phyloP scores from a whole-genome alignment of 2,113 vertebrate genomes.

The Mus pahari region DNA sequence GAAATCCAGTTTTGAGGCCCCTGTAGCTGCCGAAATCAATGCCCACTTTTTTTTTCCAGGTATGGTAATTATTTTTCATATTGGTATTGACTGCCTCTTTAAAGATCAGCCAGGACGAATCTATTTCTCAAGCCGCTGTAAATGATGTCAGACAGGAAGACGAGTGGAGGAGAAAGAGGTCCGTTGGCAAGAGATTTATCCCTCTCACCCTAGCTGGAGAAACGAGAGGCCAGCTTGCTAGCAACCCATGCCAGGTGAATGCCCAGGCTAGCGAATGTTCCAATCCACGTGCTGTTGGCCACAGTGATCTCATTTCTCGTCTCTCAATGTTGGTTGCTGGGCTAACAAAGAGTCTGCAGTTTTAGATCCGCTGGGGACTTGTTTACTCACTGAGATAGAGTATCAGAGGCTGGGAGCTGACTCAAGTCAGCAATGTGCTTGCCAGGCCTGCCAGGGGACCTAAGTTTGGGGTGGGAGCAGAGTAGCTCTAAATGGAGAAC shows the following conservation, averaged over 20 bases:
- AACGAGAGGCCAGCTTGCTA: conserved; percentile 4
- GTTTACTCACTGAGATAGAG: background rate
- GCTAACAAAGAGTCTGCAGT: conserved; percentile 3
- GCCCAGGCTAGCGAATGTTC: background rate
- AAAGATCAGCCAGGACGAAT: conserved; percentile 74
- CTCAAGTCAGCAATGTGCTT: background rate
- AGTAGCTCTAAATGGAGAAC: background rate
- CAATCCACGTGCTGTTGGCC: background rate
- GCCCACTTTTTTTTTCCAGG: conserved; percentile 52
- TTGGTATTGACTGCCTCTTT: conserved; percentile 76
- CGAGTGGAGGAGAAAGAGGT: background rate
- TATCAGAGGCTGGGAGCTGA: background rate
- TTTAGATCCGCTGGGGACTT: background rate
- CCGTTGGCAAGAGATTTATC: conserved; percentile 35
- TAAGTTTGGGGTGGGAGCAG: background rate
- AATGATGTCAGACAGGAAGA: conserved; percentile 48
- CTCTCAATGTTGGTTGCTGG: conserved; percentile 52
- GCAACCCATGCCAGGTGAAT: background rate
- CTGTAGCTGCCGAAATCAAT: conserved; percentile 45
- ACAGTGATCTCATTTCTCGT: background rate
- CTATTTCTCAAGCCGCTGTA: conserved; percentile 73
- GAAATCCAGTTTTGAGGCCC: conserved; percentile 27
- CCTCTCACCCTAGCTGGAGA: conserved; percentile 19
- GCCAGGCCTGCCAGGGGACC: background rate
- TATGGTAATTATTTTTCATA: conserved; percentile 78